A percentile compares a stretch with the other conserved stretches of the same genome.
Conservation (phyloP, 2,113 vertebrate species). For the Thamnophis sirtalis region DNA sequence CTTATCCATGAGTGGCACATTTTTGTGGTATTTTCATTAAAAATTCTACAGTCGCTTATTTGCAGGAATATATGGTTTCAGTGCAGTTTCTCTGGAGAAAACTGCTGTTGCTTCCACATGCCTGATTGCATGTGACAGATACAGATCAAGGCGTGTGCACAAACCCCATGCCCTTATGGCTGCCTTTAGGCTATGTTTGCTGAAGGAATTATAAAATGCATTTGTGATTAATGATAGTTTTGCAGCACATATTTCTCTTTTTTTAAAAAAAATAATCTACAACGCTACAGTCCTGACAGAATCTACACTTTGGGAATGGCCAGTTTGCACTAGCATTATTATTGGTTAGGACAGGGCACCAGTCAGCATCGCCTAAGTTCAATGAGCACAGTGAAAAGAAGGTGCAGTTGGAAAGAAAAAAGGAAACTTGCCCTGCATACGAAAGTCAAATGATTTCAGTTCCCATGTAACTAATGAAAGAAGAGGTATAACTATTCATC, state of each 20-base stretch:
- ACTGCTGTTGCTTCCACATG: neutral
- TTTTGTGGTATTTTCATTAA: neutral
- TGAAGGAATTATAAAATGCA: neutral
- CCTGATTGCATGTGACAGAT: neutral
- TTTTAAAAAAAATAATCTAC: neutral
- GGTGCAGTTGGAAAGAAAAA: neutral
- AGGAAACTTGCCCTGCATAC: neutral
- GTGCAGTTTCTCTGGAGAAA: neutral
- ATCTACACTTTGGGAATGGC: neutral
- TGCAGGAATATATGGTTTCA: neutral
- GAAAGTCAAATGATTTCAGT: neutral
- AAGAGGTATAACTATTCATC: neutral
- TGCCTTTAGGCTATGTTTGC: neutral
- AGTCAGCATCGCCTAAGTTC: neutral
- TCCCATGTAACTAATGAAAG: neutral
- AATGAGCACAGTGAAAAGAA: neutral
- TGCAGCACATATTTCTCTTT: neutral
- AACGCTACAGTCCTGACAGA: neutral
- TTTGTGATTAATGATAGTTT: neutral
- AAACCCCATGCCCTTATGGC: neutral
- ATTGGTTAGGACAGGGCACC: neutral
- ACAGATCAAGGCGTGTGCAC: neutral
- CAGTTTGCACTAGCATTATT: neutral
- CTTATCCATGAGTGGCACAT: neutral
- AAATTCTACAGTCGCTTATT: neutral